Percentiles rank a stretch among this genome's conserved stretches.
phyloP scores from a whole-genome alignment of 2,797 vertebrate genomes.

The Eulemur rubriventer region DNA sequence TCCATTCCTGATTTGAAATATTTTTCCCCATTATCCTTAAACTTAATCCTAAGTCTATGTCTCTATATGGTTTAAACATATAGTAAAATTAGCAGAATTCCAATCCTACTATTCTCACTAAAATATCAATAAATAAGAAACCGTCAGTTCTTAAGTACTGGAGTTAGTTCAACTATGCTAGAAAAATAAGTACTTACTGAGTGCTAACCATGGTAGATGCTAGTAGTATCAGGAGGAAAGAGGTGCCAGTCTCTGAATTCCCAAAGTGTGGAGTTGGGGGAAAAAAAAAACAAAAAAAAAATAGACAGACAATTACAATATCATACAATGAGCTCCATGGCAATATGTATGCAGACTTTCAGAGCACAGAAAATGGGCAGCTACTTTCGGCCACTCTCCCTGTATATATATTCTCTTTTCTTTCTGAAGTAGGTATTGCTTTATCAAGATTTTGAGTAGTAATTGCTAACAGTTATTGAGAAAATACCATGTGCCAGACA shows the following conservation, averaged over 20 bases:
- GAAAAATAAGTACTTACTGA: background rate
- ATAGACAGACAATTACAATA: background rate
- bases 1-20: background rate
- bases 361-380: background rate
- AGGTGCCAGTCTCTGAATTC: background rate
- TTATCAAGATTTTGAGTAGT: background rate
- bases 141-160: background rate
- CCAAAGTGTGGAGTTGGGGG: background rate
- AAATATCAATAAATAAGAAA: constrained; percentile 1
- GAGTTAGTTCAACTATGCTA: background rate
- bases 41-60: background rate
- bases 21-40: background rate
- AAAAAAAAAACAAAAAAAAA: background rate
- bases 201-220: background rate
- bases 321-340: background rate
- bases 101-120: background rate
- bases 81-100: background rate
- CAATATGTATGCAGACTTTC: background rate
- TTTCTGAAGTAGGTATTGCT: background rate
- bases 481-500: background rate
- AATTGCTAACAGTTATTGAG: background rate
- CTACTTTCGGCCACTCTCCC: background rate
- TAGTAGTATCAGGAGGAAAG: background rate
- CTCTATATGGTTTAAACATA: background rate
- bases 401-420: background rate